phyloP scores from a whole-genome alignment of 2,113 vertebrate genomes.

The Tetrax tetrax region DNA sequence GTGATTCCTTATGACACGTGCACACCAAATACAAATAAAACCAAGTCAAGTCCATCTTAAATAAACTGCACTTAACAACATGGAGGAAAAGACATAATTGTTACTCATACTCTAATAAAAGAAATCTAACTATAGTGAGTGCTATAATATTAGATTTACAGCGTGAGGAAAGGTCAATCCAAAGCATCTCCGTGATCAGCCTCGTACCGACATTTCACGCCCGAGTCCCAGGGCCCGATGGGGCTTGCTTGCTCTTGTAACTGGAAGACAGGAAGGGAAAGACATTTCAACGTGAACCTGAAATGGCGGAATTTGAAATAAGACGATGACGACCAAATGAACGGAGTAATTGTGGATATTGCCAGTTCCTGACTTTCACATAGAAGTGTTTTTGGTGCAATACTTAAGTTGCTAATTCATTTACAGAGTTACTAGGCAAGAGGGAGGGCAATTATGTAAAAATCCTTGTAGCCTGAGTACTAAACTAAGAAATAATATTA shows the following conservation, averaged over 20 bases:
- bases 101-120: constrained; percentile 27
- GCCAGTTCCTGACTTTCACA: fast-evolving
- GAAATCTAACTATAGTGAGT: neutral
- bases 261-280: fast-evolving
- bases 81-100: neutral
- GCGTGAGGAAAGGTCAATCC: neutral
- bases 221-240: fast-evolving
- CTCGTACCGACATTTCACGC: fast-evolving
- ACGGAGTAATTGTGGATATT: fast-evolving
- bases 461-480: neutral
- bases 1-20: too few species aligned
- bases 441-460: neutral
- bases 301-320: neutral
- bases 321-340: fast-evolving
- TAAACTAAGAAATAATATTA: fast-evolving
- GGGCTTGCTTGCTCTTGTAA: neutral
- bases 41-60: neutral
- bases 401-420: fast-evolving
- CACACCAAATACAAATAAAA: neutral
- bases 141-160: neutral
- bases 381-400: fast-evolving
- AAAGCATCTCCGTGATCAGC: fast-evolving
- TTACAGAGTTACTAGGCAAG: neutral
- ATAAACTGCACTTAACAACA: neutral
- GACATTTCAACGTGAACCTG: neutral